Evolutionary conservation across 2,888 invertebrate species (phyloP), one percentile per base, ranked within the genome.

Genomic region (Psylliodes chrysocephalus): DNA sequence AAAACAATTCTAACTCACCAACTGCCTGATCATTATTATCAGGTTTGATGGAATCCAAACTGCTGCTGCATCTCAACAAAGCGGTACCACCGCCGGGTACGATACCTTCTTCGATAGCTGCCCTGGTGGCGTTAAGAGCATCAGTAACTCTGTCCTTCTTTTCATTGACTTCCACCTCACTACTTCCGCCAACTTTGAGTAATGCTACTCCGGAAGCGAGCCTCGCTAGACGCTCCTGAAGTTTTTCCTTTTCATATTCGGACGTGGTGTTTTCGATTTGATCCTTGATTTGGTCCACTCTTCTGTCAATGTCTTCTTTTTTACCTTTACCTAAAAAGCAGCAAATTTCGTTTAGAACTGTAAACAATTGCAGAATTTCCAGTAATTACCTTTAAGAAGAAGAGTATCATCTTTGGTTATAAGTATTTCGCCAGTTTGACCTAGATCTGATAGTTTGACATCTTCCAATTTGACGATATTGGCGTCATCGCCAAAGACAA

Each of bases 21-120:
- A 80, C 81, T 46, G 79, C 75, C 72, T 84, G 83, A 64, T 85
- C 84, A 6, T 75, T 75, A 69, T 83, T 84, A 7, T 66, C 67
- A 2, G 81, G 71, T 65, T 80, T 81, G 14, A 84, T 59, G 1
- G 71, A 54, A 49, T 79, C 79, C 47, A 84, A 74, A 60, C 78
- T 79, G 44, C 70, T 63, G 22, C 80, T 78, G 70, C 83, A 83
- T 66, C 83, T 79, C 51, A 85, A 73, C 28, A 85, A 74, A 47
- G 85, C 83, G 56, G 83, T 82, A 57, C 85, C 85, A 68, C 85
- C 85, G 28, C 85, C 85, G 44, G 85, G 80, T 14, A 85, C 84
- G 63, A 85, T 83, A 53, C 85, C 85, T 75, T 85, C 85, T 73
- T 84, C 85, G 46, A 85, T 82, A 51, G 85, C 85, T 33, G 85